phyloP scores from a whole-genome alignment of 2,113 vertebrate species.

The Aspidoscelis tigris region DNA sequence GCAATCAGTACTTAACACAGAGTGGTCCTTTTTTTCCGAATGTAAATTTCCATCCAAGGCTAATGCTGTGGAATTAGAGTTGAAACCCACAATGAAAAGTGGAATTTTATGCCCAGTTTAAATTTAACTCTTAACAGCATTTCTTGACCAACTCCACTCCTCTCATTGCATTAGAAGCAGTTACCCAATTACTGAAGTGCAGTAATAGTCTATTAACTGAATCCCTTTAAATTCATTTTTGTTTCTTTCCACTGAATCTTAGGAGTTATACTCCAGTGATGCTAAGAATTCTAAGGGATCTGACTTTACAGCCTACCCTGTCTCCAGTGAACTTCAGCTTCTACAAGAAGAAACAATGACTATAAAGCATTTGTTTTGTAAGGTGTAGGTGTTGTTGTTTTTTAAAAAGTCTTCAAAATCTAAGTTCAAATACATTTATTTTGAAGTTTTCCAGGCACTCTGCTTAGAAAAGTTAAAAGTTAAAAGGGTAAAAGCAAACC shows the following conservation, averaged over 20 bases:
- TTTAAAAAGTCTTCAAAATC: background rate
- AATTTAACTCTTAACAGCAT: background rate
- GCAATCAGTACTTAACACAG: fast-evolving
- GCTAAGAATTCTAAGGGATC: background rate
- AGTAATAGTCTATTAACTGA: background rate
- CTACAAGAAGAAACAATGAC: background rate
- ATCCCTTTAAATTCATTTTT: background rate
- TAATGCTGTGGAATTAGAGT: background rate
- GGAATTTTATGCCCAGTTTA: background rate
- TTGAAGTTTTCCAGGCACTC: background rate
- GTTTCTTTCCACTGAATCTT: background rate
- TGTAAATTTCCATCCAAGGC: constrained; percentile 21
- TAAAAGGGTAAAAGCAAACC: background rate
- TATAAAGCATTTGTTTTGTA: background rate
- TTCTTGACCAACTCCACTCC: background rate
- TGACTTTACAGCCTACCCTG: too few relatives aligned
- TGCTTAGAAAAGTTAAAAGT: background rate
- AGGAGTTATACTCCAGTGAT: background rate
- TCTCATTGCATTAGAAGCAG: background rate
- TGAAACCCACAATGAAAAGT: background rate
- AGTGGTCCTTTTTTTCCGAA: constrained; percentile 6
- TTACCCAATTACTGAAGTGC: background rate
- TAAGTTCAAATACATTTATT: background rate
- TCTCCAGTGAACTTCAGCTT: background rate
- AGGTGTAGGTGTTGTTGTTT: background rate